A percentile compares a stretch with the other conserved stretches of the same genome.
These are phyloP conservation scores for Ormyrus labotus DNA, from an alignment of 2,888 invertebrate genomes.

Conservation along the genomic window DNA sequence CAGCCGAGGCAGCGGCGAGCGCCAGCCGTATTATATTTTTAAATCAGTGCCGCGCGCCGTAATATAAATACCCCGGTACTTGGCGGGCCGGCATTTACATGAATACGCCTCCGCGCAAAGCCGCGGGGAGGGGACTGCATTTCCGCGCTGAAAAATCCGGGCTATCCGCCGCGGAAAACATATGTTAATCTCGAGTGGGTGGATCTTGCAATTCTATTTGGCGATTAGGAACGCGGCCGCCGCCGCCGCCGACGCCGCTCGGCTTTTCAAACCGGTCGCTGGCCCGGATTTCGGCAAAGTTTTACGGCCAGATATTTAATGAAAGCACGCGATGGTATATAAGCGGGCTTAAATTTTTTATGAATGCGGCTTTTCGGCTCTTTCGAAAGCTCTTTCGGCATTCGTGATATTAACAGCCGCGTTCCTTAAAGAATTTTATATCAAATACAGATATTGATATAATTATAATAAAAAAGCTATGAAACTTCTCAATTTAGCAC, in stretches of 20 bases:
- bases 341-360: background rate
- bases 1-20: background rate
- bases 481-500: no score
- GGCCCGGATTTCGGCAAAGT: background rate
- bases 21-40: constrained; percentile 44
- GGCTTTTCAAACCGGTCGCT: background rate
- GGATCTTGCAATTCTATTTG: constrained; percentile 13
- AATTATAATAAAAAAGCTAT: no score
- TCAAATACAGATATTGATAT: no score
- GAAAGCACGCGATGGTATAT: background rate
- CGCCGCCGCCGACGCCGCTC: background rate
- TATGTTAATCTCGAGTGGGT: constrained; percentile 30
- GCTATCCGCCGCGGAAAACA: background rate
- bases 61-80: constrained; percentile 37
- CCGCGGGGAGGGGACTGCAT: constrained; percentile 36
- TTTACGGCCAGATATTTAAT: background rate
- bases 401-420: no score
- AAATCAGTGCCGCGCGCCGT: constrained; percentile 35
- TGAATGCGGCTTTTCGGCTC: no score
- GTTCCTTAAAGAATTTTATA: no score
- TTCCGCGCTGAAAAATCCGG: background rate
- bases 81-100: constrained; percentile 35
- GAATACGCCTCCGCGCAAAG: constrained; percentile 31
- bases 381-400: no score
- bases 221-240: background rate